phyloP scores from a whole-genome alignment of 1,140 invertebrate genomes.

The Tetraneura akinire region DNA sequence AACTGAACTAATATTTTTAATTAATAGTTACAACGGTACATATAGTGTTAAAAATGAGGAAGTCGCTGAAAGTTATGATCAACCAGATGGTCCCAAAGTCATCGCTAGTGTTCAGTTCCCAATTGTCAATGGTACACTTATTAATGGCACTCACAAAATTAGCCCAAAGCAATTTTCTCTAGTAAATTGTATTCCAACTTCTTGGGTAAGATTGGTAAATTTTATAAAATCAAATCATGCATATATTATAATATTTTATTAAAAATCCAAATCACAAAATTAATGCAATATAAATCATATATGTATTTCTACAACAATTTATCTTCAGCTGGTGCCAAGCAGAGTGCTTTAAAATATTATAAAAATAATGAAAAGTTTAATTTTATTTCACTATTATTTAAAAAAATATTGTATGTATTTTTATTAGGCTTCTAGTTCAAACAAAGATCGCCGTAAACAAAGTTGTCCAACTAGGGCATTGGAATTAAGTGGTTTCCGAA shows the following conservation, averaged over 20 bases:
- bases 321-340: no score
- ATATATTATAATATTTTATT: no score
- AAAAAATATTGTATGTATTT: not conserved
- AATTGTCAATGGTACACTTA: conserved; percentile 43
- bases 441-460: conserved; percentile 70
- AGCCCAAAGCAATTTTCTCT: conserved; percentile 34
- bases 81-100: conserved; percentile 27
- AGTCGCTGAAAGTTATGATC: conserved; percentile 28
- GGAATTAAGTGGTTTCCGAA: conserved; percentile 54
- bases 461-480: conserved; percentile 71
- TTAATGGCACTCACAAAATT: conserved; percentile 46
- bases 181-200: conserved; percentile 40
- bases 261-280: no score
- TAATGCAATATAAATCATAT: no score
- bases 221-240: not conserved
- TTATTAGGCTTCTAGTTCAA: conserved; percentile 58
- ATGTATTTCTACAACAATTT: no score
- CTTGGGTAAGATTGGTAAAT: conserved; percentile 25
- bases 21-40: conserved; percentile 29
- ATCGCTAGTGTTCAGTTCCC: conserved; percentile 41
- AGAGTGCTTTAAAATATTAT: no score
- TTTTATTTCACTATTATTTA: not conserved
- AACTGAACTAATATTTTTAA: conserved; percentile 25
- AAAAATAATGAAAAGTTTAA: no score
- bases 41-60: conserved; percentile 38